Percentiles rank a stretch among this genome's conserved stretches.
Conservation (phyloP, 2,797 vertebrate genomes). For the Austrolebias charrua region DNA sequence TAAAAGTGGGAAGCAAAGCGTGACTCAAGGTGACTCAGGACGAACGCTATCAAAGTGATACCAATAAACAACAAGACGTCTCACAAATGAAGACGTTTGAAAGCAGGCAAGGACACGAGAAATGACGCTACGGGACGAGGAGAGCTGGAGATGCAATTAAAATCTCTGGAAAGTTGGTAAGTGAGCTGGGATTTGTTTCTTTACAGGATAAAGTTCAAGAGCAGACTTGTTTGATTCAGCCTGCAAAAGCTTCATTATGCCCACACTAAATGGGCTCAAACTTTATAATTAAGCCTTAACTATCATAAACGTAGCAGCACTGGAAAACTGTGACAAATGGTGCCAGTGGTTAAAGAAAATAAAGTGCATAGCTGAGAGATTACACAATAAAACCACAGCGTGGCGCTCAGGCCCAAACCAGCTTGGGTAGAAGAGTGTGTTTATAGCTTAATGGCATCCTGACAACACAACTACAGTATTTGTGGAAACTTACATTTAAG, state of each 20-base stretch:
- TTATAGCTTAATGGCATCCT: slow-evolving; percentile 71
- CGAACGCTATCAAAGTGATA: too few species aligned
- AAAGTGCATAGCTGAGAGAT: slow-evolving; percentile 88
- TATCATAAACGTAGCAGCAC: slow-evolving; percentile 51
- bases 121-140: too few species aligned
- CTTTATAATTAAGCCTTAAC: slow-evolving; percentile 30
- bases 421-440: slow-evolving; percentile 74
- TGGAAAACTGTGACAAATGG: slow-evolving; percentile 73
- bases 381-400: slow-evolving; percentile 91
- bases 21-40: too few species aligned
- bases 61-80: too few species aligned
- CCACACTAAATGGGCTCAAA: slow-evolving; percentile 5
- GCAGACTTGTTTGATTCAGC: too few species aligned
- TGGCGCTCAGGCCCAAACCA: slow-evolving; percentile 83
- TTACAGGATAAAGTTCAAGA: too few species aligned
- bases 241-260: background rate
- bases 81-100: too few species aligned
- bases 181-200: too few species aligned
- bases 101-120: too few species aligned
- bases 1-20: too few species aligned
- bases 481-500: slow-evolving; percentile 77
- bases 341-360: slow-evolving; percentile 85
- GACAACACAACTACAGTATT: slow-evolving; percentile 81
- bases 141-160: too few species aligned
- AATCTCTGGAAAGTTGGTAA: too few species aligned